A percentile compares a stretch with the other conserved stretches of the same genome.
Conservation (phyloP, 23 tunicate genomes). For the Styela clava region DNA sequence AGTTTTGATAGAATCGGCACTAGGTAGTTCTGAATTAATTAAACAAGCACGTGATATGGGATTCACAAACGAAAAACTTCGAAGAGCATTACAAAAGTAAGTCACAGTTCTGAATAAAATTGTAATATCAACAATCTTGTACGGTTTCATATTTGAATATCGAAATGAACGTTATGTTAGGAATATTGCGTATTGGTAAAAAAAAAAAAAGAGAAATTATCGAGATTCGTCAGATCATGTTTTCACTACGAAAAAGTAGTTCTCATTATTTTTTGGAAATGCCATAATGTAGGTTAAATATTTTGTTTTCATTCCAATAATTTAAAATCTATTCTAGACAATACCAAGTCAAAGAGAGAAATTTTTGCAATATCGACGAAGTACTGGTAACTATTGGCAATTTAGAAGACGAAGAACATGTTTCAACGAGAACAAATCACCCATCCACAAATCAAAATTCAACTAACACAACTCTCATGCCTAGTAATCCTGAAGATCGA, state of each 20-base stretch:
- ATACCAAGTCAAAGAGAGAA: not conserved
- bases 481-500: not conserved
- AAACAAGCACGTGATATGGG: constrained; percentile 9
- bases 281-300: no score
- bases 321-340: not conserved
- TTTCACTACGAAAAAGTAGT: no score
- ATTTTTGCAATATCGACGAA: not conserved
- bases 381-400: not conserved
- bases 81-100: not conserved
- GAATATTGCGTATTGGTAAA: no score
- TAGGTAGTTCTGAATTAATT: not conserved
- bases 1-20: not conserved
- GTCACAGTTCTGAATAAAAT: no score
- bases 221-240: no score
- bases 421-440: not conserved
- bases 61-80: not conserved
- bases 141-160: no score
- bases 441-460: not conserved
- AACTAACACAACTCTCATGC: not conserved
- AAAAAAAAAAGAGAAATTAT: no score
- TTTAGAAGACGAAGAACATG: not conserved
- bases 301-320: no score
- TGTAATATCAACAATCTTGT: no score
- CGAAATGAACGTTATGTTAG: no score
- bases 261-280: no score